A percentile compares a stretch with the other conserved stretches of the same genome.
phyloP scores from a whole-genome alignment of 2,113 vertebrate genomes.

The Xiphias gladius region DNA sequence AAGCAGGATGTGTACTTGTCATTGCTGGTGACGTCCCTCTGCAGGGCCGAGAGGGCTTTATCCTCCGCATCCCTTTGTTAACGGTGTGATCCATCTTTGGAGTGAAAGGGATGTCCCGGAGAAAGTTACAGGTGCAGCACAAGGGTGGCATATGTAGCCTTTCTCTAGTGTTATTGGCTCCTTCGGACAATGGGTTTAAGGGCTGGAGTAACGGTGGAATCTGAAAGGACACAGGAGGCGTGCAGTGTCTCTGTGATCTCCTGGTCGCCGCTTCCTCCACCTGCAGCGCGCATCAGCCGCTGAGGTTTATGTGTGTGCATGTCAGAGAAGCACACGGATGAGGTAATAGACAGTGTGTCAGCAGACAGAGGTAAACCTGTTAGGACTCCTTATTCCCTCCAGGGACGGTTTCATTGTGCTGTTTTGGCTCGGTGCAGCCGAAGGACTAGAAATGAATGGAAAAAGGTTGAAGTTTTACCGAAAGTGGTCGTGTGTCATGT shows the following conservation, averaged over 20 bases:
- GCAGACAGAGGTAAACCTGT: constrained; percentile 61
- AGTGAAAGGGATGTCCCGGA: constrained; percentile 14
- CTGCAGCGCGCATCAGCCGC: constrained; percentile 26
- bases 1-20: background rate
- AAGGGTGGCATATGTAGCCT: constrained; percentile 18
- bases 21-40: constrained; percentile 18
- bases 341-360: constrained; percentile 64
- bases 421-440: constrained; percentile 23
- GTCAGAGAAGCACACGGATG: constrained; percentile 6
- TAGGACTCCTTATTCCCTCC: constrained; percentile 55
- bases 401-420: constrained; percentile 44
- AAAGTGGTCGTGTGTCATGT: constrained; percentile 51
- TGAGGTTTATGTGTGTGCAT: constrained; percentile 16
- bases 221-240: constrained; percentile 35
- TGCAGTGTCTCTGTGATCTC: constrained; percentile 38
- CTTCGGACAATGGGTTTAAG: constrained; percentile 39
- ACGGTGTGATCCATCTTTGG: constrained; percentile 41
- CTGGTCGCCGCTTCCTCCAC: constrained; percentile 25
- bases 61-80: constrained; percentile 36
- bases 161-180: constrained; percentile 16
- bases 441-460: constrained; percentile 31
- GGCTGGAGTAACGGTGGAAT: constrained; percentile 14
- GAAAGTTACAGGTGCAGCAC: constrained; percentile 37
- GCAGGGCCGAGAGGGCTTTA: constrained; percentile 4
- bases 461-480: constrained; percentile 49